Evolutionary conservation across 2,888 invertebrate species (phyloP), one percentile per base, ranked within the genome.

Genomic region (Agriopis leucophaearia): DNA sequence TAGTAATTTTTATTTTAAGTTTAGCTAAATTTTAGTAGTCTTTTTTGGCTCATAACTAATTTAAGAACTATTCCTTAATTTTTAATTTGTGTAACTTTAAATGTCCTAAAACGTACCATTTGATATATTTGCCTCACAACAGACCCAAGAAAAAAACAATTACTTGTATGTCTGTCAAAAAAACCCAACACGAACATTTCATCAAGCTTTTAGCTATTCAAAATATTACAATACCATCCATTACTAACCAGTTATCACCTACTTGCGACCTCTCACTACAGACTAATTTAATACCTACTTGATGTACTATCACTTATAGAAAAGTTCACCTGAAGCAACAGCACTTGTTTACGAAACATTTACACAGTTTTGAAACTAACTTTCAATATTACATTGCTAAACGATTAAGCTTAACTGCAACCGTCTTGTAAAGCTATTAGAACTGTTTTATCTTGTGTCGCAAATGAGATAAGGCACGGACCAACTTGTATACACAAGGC

Each of bases 311-410:
- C 36, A 50, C n/a, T 45, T 54, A 12, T 50, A 58, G 55, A 61
- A 69, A 64, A 59, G 64, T 64, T 64, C 56, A 56, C 10, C 18
- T 56, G 54, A 50, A 60, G 68, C 60, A 60, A 69, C 64, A 42
- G 10, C 47, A 48, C 35, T 50, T 9, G 12, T 8, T 67, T 67
- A 42, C 58, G 67, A 58, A 63, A 67, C 35, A 69, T 60, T 59
- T 56, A 63, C 58, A 61, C 40, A 52, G 51, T 71, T 73, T 66
- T 55, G 67, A 64, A 71, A 71, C 58, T 64, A 59, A 66, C 73
- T 71, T 72, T 68, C 70, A 66, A 73, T 66, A 52, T 58, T 8
- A 52, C 55, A 60, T 69, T 73, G 71, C 67, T 60, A 65, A 65
- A 63, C 64, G 54, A 58, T 68, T 44, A 58, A 64, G 44, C 50